Evolutionary conservation across 2,113 vertebrate species (phyloP).

Genomic region (Platysternon megacephalum): DNA sequence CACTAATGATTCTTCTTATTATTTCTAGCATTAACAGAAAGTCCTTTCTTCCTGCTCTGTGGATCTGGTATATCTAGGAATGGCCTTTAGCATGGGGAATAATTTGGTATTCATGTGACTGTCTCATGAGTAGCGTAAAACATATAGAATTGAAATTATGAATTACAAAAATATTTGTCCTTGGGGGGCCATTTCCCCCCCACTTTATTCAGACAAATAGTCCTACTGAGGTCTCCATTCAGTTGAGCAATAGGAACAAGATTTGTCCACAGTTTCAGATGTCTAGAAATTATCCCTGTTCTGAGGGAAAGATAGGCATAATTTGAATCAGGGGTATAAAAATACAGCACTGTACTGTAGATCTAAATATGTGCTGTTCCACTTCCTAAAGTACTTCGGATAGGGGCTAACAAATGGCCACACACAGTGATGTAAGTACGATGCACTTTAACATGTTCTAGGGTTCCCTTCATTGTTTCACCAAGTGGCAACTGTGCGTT

Average conservation of each 20-base stretch:
- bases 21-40: not conserved
- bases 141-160: not conserved
- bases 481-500: not conserved
- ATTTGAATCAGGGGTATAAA: not conserved
- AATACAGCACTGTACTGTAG: rapidly evolving
- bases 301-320: rapidly evolving
- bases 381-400: not conserved
- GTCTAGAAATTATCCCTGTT: not conserved
- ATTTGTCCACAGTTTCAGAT: not conserved
- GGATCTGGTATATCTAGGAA: not conserved
- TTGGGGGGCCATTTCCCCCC: not conserved
- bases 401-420: not conserved
- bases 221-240: not conserved
- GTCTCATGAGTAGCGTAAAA: not conserved
- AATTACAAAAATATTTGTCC: not conserved
- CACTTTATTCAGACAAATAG: not conserved
- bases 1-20: not conserved
- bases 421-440: not conserved
- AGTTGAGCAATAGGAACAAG: rapidly evolving
- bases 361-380: not conserved
- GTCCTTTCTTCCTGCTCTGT: not conserved
- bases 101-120: not conserved
- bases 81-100: not conserved
- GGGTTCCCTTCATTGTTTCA: not conserved
- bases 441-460: not conserved